A percentile compares a stretch with the other conserved stretches of the same genome.
These are phyloP conservation scores for Eilema sororculum DNA, from an alignment of 2,888 invertebrate species.

Conservation along the genomic window DNA sequence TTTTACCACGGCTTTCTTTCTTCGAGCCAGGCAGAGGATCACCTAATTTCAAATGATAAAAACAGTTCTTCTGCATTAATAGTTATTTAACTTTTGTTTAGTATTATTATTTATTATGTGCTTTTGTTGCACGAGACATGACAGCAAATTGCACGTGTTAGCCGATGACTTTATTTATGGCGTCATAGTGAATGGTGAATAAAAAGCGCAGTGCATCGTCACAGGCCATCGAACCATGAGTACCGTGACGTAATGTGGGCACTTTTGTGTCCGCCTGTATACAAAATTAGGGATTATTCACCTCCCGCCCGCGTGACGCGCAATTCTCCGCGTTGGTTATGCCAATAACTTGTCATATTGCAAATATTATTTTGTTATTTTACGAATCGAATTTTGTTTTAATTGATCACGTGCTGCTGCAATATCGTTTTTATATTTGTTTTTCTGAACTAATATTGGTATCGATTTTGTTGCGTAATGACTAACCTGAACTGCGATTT, in stretches of 20 bases:
- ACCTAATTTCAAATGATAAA: too few relatives aligned
- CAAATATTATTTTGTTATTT: conserved; percentile 8
- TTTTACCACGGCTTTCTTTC: too few relatives aligned
- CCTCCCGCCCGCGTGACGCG: conserved; percentile 62
- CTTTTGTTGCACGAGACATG: conserved; percentile 14
- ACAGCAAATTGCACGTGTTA: conserved; percentile 58
- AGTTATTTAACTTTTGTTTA: conserved; percentile 28
- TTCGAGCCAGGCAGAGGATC: too few relatives aligned
- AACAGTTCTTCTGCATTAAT: conserved; percentile 13
- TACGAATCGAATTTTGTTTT: neutral
- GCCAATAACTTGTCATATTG: conserved; percentile 45
- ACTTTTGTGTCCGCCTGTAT: conserved; percentile 65
- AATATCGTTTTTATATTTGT: neutral
- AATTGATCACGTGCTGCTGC: neutral
- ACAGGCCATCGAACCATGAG: conserved; percentile 61
- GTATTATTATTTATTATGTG: too few relatives aligned
- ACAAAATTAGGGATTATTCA: conserved; percentile 82
- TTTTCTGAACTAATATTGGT: neutral
- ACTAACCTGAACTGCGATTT: neutral
- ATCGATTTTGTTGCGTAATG: too few relatives aligned
- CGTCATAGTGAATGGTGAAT: conserved; percentile 44
- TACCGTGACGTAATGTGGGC: conserved; percentile 73
- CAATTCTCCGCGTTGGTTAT: conserved; percentile 64
- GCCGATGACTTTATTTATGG: conserved; percentile 60
- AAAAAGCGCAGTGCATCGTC: conserved; percentile 61